These are phyloP conservation scores for Fragum sueziense DNA, from an alignment of 2,888 invertebrate genomes.

Conservation along the genomic window DNA sequence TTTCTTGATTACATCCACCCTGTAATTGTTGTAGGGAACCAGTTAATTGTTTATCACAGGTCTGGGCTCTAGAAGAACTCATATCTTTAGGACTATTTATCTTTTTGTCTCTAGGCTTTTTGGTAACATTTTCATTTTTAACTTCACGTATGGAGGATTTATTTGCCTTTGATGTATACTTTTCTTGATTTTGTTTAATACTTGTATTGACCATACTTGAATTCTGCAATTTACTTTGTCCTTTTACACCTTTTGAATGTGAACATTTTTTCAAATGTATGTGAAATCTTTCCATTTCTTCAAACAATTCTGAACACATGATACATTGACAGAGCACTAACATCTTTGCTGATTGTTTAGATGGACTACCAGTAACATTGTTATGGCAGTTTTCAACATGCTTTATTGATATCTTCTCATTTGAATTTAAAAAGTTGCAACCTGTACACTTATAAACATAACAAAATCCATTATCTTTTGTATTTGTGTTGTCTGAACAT, in stretches of 20 bases:
- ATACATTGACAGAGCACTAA: constrained; percentile 38
- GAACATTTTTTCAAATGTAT: constrained; percentile 56
- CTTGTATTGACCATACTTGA: not conserved
- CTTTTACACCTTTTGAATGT: constrained; percentile 36
- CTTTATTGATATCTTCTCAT: constrained; percentile 39
- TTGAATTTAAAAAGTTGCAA: constrained; percentile 46
- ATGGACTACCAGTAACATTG: constrained; percentile 20
- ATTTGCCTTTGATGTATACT: too few relatives aligned
- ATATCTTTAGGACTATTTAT: too few relatives aligned
- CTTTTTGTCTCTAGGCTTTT: too few relatives aligned
- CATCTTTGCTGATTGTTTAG: constrained; percentile 27
- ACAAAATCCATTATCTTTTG: constrained; percentile 43
- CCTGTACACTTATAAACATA: constrained; percentile 44
- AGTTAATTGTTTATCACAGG: too few relatives aligned
- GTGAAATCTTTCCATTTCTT: constrained; percentile 42
- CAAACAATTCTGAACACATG: constrained; percentile 55
- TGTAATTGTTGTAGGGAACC: too few relatives aligned
- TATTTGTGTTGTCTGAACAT: constrained; percentile 3
- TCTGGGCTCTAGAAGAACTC: too few relatives aligned
- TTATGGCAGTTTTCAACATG: constrained; percentile 48
- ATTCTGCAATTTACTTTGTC: constrained; percentile 15
- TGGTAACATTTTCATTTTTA: too few relatives aligned
- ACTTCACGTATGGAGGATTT: too few relatives aligned
- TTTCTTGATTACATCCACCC: too few relatives aligned
- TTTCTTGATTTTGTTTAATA: not conserved